Evolutionary conservation across 2,113 vertebrate species (phyloP), one percentile per base, ranked within the genome.

Genomic region (Melanotaenia duboulayi): DNA sequence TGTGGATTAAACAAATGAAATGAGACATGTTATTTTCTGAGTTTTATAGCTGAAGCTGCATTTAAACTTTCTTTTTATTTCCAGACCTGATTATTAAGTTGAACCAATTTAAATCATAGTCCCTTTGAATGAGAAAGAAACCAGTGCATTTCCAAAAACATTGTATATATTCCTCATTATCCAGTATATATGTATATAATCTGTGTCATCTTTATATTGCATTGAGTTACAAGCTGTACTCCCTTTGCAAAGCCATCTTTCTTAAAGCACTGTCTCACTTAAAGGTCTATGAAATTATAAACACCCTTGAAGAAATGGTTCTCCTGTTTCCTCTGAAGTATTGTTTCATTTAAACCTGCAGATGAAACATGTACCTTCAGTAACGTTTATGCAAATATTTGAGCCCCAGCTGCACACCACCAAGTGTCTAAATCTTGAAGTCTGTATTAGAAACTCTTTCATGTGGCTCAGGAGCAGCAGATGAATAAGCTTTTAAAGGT

Each of bases 301-400:
- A 50, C 35, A 48, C 28, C 3, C n/a, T 46, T 46, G 40, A 20
- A 72, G 35, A 11, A 14, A 17, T 5, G 51, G 63, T 16, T 17
- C 7, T 52, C 24, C 61, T 0, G 19, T 25, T 62, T n/a, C 44
- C 44, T 48, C 44, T n/a, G 44, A n/a, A 48, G 44, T 48, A 48
- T 48, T 48, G 44, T 48, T 48, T 14, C 46, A 2, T 37, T 67
- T 19, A 79, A 72, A 60, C 69, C 50, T 24, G 58, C 13, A n/a
- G 51, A 71, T 65, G 23, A 61, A 76, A 69, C 24, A 22, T 44
- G 23, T 54, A 1, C 71, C 65, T 57, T 52, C 9, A 8, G 60
- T 50, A 25, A 57, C 76, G 37, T 65, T 78, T 61, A 62, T 72
- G 69, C 70, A 72, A 56, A 78, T 62, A 42, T 19, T 63, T 58